Conservation (phyloP, 2,888 invertebrate genomes). For the Meteorus colon region DNA sequence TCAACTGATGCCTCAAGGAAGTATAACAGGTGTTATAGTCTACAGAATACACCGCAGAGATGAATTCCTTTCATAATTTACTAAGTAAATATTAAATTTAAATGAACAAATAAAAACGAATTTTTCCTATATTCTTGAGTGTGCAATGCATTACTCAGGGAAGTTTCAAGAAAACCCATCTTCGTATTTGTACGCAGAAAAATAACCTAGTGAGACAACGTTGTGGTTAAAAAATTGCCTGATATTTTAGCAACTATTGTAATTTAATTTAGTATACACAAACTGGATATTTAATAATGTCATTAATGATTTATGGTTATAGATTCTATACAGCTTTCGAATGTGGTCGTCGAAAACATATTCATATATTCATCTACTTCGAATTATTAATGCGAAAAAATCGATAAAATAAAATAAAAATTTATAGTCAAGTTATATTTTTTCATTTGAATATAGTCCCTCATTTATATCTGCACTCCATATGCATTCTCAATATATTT, state of each 20-base stretch:
- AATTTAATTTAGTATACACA: not conserved
- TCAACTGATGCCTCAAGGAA: too few species aligned
- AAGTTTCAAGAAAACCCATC: too few species aligned
- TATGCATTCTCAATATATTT: slow-evolving; percentile 4
- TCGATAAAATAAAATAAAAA: not conserved
- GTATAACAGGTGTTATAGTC: too few species aligned
- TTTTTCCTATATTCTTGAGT: too few species aligned
- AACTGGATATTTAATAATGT: slow-evolving; percentile 1
- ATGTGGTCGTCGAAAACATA: not conserved
- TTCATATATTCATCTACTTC: not conserved
- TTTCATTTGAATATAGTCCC: not conserved
- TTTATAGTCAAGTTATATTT: not conserved
- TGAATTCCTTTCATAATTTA: too few species aligned
- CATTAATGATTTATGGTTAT: not conserved
- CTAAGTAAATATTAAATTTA: too few species aligned
- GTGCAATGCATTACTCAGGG: too few species aligned
- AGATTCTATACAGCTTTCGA: slow-evolving; percentile 1
- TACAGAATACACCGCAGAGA: too few species aligned
- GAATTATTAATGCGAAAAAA: slow-evolving; percentile 1
- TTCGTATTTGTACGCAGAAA: too few species aligned
- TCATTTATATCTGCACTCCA: not conserved
- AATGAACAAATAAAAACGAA: too few species aligned
- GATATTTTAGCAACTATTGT: not conserved
- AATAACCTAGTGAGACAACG: too few species aligned
- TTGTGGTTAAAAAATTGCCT: not conserved